These are phyloP conservation scores for Drosophila antonietae DNA, from an alignment of 2,888 invertebrate genomes.

Conservation along the genomic window DNA sequence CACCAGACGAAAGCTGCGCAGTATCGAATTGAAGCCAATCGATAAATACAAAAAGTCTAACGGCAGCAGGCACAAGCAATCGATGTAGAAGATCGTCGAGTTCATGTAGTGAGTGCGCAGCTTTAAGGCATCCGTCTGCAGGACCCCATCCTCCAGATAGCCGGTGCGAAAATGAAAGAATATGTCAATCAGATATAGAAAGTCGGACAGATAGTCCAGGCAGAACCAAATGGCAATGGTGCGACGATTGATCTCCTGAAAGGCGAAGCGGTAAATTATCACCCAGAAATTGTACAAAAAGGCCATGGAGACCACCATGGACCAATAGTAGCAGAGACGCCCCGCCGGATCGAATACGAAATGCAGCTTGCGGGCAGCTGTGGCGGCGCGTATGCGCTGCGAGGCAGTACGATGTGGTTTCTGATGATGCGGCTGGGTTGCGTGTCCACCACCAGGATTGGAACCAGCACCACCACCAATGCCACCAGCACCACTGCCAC, in stretches of 20 bases:
- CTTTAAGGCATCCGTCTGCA: slow-evolving; percentile 97
- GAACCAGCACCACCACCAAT: neutral
- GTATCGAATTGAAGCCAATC: slow-evolving; percentile 97
- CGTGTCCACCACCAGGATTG: slow-evolving; percentile 16
- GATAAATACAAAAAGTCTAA: slow-evolving; percentile 99
- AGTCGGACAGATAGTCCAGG: slow-evolving; percentile 98
- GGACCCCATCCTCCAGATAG: slow-evolving; percentile 98
- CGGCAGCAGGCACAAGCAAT: slow-evolving; percentile 98
- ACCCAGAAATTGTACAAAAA: slow-evolving; percentile 99
- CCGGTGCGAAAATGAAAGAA: slow-evolving; percentile 99
- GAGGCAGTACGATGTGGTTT: slow-evolving; percentile 82
- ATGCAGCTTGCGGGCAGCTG: slow-evolving; percentile 89
- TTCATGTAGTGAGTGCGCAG: slow-evolving; percentile 99
- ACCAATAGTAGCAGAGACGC: slow-evolving; percentile 98
- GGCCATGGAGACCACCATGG: slow-evolving; percentile 97
- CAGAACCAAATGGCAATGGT: slow-evolving; percentile 98
- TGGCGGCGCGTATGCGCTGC: slow-evolving; percentile 82
- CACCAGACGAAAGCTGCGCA: slow-evolving; percentile 97
- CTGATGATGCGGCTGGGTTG: slow-evolving; percentile 63
- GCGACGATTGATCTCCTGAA: slow-evolving; percentile 97
- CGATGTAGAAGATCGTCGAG: slow-evolving; percentile 98
- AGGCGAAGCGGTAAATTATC: slow-evolving; percentile 99
- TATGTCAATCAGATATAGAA: slow-evolving; percentile 98
- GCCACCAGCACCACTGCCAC: slow-evolving; percentile 41
- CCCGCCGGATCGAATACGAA: slow-evolving; percentile 99